Evolutionary conservation across 2,797 vertebrate species (phyloP).

Genomic region (Pseudocheirus occidentalis): DNA sequence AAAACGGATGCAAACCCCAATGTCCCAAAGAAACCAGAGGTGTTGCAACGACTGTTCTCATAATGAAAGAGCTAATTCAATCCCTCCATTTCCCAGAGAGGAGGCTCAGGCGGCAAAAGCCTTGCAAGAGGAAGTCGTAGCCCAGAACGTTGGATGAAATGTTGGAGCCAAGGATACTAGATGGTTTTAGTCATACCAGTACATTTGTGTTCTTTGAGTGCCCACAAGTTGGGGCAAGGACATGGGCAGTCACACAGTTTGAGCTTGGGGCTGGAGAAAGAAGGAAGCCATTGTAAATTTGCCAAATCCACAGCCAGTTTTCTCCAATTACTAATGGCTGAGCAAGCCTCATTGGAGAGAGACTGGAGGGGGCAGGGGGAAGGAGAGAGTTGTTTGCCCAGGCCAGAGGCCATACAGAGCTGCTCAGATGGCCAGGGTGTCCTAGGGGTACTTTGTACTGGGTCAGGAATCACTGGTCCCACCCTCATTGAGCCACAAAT

Average conservation of each 20-base stretch:
- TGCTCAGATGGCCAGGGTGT: neutral
- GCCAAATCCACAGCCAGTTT: neutral
- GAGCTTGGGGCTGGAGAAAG: neutral
- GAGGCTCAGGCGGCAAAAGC: neutral
- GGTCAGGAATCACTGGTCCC: conserved; percentile 27
- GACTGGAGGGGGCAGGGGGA: neutral
- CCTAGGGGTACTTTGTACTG: conserved; percentile 25
- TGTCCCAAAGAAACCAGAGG: neutral
- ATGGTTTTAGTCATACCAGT: neutral
- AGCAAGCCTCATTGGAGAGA: neutral
- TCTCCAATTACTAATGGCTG: conserved; percentile 34
- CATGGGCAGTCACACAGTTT: neutral
- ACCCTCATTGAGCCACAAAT: conserved; percentile 39
- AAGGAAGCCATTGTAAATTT: neutral
- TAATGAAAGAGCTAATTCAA: neutral
- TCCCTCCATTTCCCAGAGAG: neutral
- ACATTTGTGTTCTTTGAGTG: neutral
- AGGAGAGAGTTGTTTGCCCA: conserved; percentile 8
- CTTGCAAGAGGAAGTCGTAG: neutral
- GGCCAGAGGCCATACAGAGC: neutral
- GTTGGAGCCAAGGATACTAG: neutral
- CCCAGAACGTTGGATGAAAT: conserved; percentile 21
- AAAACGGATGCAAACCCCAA: neutral
- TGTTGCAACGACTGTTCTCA: neutral
- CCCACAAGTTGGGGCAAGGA: neutral